These are phyloP conservation scores for Pemphigus obesinymphae DNA, from an alignment of 1,140 invertebrate species.

Conservation along the genomic window DNA sequence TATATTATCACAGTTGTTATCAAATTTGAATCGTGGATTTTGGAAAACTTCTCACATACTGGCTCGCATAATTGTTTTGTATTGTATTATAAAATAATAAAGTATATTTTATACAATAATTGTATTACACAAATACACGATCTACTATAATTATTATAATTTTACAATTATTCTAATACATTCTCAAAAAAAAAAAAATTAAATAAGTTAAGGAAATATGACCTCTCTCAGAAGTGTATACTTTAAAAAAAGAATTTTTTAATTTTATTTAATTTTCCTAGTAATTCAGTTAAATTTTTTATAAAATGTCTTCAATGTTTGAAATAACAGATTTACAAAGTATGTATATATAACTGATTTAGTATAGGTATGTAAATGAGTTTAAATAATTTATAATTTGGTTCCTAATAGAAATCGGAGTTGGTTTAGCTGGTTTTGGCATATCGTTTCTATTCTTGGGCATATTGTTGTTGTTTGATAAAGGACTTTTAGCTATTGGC, in stretches of 20 bases:
- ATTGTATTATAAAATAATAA: neutral
- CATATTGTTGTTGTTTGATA: slow-evolving; percentile 92
- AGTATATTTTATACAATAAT: neutral
- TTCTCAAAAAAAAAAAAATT: too few relatives aligned
- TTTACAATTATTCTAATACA: too few relatives aligned
- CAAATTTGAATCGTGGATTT: slow-evolving; percentile 3
- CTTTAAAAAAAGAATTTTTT: too few relatives aligned
- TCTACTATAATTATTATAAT: too few relatives aligned
- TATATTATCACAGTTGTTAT: neutral
- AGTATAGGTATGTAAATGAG: neutral
- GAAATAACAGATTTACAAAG: slow-evolving; percentile 69
- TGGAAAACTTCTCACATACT: too few relatives aligned
- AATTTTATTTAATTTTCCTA: too few relatives aligned
- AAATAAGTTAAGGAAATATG: too few relatives aligned
- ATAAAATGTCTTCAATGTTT: slow-evolving; percentile 56
- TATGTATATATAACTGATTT: slow-evolving; percentile 51
- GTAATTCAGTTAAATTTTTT: too few relatives aligned
- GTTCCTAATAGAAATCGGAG: slow-evolving; percentile 82
- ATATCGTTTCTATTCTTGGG: slow-evolving; percentile 93
- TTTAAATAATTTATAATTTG: slow-evolving; percentile 36
- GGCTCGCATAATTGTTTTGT: too few relatives aligned
- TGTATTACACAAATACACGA: too few relatives aligned
- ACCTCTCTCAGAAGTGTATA: too few relatives aligned
- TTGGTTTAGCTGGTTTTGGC: slow-evolving; percentile 93
- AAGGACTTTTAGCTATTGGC: slow-evolving; percentile 94